Percentiles rank a stretch among this genome's conserved stretches.
These are phyloP conservation scores for Balanococcus diminutus DNA, from an alignment of 2,888 invertebrate genomes.

Conservation along the genomic window DNA sequence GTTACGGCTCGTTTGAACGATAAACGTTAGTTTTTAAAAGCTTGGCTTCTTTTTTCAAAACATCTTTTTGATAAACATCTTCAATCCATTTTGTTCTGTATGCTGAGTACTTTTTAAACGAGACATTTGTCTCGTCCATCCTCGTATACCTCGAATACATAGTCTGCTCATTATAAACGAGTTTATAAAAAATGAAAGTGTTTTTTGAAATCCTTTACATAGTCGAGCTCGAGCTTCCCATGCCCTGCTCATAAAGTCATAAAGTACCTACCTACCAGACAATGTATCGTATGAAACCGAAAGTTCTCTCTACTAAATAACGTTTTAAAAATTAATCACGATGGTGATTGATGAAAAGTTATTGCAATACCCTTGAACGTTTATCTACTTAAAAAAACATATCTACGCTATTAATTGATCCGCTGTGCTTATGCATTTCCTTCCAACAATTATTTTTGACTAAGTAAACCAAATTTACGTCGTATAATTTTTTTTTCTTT, in stretches of 20 bases:
- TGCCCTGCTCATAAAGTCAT: too few relatives aligned
- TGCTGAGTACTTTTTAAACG: not conserved
- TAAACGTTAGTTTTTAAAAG: constrained; percentile 21
- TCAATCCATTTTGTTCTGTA: not conserved
- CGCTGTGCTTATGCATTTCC: not conserved
- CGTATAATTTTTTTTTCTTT: not conserved
- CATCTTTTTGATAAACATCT: not conserved
- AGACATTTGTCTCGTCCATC: not conserved
- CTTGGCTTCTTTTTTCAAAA: not conserved
- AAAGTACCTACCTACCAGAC: too few relatives aligned
- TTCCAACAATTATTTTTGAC: not conserved
- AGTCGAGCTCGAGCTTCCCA: too few relatives aligned
- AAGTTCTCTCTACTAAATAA: not conserved
- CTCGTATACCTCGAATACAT: not conserved
- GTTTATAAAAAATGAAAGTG: not conserved
- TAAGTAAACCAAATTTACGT: not conserved
- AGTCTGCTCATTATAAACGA: not conserved
- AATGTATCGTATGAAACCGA: not conserved
- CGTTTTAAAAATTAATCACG: too few relatives aligned
- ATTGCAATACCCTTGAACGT: not conserved
- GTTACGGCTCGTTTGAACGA: not conserved
- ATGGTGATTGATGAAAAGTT: not conserved
- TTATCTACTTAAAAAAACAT: not conserved
- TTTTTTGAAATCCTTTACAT: not conserved
- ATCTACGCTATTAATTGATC: too few relatives aligned